Conservation (phyloP, 2,113 vertebrate species). For the Macquaria ambigua region DNA sequence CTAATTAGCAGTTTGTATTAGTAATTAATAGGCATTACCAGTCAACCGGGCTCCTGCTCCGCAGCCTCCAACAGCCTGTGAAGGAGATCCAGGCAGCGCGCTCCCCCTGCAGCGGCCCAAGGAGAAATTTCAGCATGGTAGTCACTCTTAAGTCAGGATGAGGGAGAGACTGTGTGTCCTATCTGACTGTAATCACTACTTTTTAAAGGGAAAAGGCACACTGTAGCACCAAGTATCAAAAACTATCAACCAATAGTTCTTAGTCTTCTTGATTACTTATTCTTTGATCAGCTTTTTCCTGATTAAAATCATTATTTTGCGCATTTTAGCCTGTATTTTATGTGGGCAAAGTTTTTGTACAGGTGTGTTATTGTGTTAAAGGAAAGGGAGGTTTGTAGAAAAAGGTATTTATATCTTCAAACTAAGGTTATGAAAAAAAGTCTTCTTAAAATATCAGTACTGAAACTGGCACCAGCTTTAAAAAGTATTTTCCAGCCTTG, state of each 20-base stretch:
- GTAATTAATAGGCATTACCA: conserved; percentile 85
- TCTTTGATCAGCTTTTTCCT: conserved; percentile 24
- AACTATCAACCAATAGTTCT: background rate
- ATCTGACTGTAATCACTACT: conserved; percentile 20
- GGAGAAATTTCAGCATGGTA: conserved; percentile 54
- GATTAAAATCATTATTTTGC: conserved; percentile 8
- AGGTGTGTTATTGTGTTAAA: background rate
- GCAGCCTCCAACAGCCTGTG: conserved; percentile 71
- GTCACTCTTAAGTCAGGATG: conserved; percentile 34
- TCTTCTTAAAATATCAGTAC: too few species aligned
- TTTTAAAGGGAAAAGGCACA: conserved; percentile 1
- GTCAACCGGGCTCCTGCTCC: conserved; percentile 76
- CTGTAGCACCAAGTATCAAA: background rate
- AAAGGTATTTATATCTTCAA: background rate
- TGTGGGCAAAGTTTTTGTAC: background rate
- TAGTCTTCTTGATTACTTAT: background rate
- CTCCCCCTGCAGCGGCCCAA: conserved; percentile 52
- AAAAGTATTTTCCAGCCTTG: background rate
- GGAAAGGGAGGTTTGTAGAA: background rate
- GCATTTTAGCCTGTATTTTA: background rate
- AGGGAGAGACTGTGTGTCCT: conserved; percentile 11
- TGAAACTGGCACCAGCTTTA: background rate
- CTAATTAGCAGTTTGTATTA: conserved; percentile 85
- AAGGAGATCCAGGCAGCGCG: conserved; percentile 74
- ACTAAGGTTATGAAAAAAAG: background rate